phyloP scores from a whole-genome alignment of 2,113 vertebrate species.

The Cichladusa arquata region DNA sequence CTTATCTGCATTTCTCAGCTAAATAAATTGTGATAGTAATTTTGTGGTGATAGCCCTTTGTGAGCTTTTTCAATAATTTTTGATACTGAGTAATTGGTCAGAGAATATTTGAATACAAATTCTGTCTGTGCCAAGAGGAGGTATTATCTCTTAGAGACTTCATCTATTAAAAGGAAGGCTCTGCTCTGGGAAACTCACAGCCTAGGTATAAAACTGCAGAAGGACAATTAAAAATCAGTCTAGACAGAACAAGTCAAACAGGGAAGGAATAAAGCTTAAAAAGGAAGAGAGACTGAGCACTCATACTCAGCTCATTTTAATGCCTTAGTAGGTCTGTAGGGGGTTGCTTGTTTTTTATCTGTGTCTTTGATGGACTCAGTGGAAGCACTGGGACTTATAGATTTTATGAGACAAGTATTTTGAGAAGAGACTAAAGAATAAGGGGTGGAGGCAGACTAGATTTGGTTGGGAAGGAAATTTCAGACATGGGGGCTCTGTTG shows the following conservation, averaged over 20 bases:
- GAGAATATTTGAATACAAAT: not conserved
- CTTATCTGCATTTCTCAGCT: constrained; percentile 29
- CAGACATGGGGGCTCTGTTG: not conserved
- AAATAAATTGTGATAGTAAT: constrained; percentile 10
- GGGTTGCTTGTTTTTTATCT: not conserved
- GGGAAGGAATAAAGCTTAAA: not conserved
- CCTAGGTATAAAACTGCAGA: not conserved
- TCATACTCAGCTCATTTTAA: not conserved
- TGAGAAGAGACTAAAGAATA: not conserved
- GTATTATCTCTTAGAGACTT: not conserved
- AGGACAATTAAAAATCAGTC: not conserved
- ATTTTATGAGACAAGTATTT: not conserved
- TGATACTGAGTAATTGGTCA: not conserved
- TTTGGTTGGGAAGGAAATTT: not conserved
- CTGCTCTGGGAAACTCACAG: not conserved
- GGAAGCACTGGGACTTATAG: not conserved
- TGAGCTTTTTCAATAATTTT: not conserved
- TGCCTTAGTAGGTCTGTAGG: not conserved
- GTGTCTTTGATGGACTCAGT: not conserved
- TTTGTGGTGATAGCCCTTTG: not conserved
- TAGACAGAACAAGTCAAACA: not conserved
- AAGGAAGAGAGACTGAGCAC: not conserved
- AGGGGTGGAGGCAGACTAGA: not conserved
- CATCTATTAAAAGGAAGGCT: not conserved
- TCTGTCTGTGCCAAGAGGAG: not conserved